Base-by-base conservation (phyloP, 2,888 invertebrate species). In the Himalopsyche japonica region DNA sequence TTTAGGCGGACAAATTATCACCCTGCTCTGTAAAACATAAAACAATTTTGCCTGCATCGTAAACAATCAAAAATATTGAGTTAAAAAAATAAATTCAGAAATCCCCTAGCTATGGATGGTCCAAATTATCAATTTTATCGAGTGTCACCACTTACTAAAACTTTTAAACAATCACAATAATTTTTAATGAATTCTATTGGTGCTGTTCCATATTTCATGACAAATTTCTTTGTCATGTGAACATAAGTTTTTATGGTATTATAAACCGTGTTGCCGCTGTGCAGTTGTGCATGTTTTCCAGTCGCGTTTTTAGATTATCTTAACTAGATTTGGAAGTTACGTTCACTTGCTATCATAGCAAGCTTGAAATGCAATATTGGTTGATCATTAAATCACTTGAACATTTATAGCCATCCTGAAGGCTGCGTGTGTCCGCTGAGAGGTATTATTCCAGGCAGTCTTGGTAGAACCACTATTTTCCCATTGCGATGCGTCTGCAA, bases 371-470 rank as follows among this genome's bases (percentile, higher is more conserved):
- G 34, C 24, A 80, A 30, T 80, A 32, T 37, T 37, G 20, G 78
- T 37, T 43, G 20, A 20, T 27, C 12, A 30, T 70, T 70, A 30
- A 24, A 27, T 70, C 70, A 0, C 70, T 48, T 79, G n/a, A 24
- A 20, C 20, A 37, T 64, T 83, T 91, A 94, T 87, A 94, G 94
- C 95, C 95, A 95, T 87, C 95, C 95, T 80, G 94, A 92, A 86
- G 95, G 94, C 89, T 94, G 93, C 90, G 94, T 95, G 91, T 95
- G 95, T 1, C 95, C 95, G 90, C 95, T 94, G 88, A 95, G 93
- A 88, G 95, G 95, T 89, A 95, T 95, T 87, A 96, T 94, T 87
- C 95, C 95, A 20, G 95, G 94, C 88, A 95, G 92, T 89, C 94
- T 94, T 87, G 94, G 94, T 88, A 94, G 90, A 88, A 93, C 93